Percentiles rank a stretch among this genome's conserved stretches.
These are phyloP conservation scores for Atta cephalotes DNA, from an alignment of 1,140 invertebrate species.

Conservation along the genomic window DNA sequence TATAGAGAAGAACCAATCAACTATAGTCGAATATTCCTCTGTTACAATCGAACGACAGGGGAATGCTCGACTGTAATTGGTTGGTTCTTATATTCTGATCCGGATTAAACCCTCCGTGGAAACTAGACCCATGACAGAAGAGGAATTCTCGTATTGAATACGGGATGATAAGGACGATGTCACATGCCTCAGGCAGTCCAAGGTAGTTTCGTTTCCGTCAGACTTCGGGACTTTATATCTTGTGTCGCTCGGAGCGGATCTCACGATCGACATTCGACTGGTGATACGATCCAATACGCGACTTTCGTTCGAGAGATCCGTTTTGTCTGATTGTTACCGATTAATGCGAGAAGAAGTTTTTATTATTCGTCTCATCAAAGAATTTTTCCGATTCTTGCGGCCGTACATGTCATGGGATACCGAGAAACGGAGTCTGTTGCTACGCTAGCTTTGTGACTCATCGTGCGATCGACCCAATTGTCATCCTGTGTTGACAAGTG, in stretches of 20 bases:
- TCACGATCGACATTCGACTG: not conserved
- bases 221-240: not conserved
- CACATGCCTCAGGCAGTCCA: not conserved
- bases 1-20: too few relatives aligned
- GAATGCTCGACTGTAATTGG: too few relatives aligned
- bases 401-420: not conserved
- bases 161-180: not conserved
- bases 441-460: constrained; percentile 57
- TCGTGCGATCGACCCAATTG: constrained; percentile 33
- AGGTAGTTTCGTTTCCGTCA: not conserved
- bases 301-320: constrained; percentile 48
- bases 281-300: not conserved
- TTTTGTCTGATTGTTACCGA: constrained; percentile 54
- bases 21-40: too few relatives aligned
- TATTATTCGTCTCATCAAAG: constrained; percentile 25
- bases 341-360: constrained; percentile 39
- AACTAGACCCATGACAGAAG: too few relatives aligned
- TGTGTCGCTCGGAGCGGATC: not conserved
- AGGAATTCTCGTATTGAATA: not conserved
- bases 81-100: too few relatives aligned
- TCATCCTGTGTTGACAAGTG: constrained; percentile 58
- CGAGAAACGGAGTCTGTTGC: not conserved
- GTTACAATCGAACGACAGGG: too few relatives aligned
- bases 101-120: too few relatives aligned
- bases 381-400: not conserved